Evolutionary conservation across 2,797 vertebrate species (phyloP), one percentile per base, ranked within the genome.

Genomic region (Chloroceryle inda): DNA sequence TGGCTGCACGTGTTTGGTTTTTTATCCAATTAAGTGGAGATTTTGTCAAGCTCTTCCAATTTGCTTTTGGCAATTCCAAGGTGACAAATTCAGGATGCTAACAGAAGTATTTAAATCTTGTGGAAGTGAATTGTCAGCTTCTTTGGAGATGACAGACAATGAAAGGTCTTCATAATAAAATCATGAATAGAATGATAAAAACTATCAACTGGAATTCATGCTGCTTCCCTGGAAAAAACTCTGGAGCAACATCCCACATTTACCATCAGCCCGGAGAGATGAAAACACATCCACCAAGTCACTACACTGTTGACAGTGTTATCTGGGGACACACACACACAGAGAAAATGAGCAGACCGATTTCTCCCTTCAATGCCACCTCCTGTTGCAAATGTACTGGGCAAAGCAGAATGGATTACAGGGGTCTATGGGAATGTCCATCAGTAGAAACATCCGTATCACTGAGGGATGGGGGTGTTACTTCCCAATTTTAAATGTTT

Each of bases 21-120:
- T 42, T 12, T 7, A 23, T 33, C 21, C 7, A 19, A 5, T 1
- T 0, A 75, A 68, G 9, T 8, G 5, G 1, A 45, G 22, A 69
- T 49, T 72, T 68, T 68, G 17, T 1, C 31, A 78, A 64, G 62
- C 33, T 11, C 26, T 88, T 85, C 33, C 53, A 19, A 53, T 58
- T 53, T 62, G 12, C 33, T 72, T 87, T 50, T 58, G 10, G 5
- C 23, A 84, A 61, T 50, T 64, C 13, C 35, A 53, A 88, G 20
- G 35, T 35, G 79, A 77, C 3, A 9, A 13, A 31, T 63, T 71
- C 22, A 59, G 15, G 45, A 77, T 35, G 15, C 35, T 63, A 56
- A 40, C 0, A 26, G 1, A 73, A 58, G 8, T 33, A 62, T 21
- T 66, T 72, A 49, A 35, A 68, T 61, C 35, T 15, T 5, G 4